These are phyloP conservation scores for Hyla sarda DNA, from an alignment of 2,113 vertebrate genomes.

Conservation along the genomic window DNA sequence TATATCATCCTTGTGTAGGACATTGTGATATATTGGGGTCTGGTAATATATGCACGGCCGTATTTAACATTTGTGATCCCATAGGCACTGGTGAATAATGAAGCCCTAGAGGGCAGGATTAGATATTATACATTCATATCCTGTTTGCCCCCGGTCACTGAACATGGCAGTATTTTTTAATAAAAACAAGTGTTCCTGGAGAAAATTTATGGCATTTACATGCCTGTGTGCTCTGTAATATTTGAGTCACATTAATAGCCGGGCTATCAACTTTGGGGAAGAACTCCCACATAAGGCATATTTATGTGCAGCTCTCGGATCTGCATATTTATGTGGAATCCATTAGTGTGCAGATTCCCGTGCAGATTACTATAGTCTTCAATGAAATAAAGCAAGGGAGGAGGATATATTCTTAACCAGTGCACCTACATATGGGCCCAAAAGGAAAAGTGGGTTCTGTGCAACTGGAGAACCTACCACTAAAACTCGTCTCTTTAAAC, in stretches of 20 bases:
- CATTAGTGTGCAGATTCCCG: background rate
- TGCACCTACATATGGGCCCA: no score
- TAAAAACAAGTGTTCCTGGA: background rate
- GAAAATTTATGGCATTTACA: background rate
- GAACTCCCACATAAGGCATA: conserved; percentile 11
- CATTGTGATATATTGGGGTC: background rate
- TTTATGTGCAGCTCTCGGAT: background rate
- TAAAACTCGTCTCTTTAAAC: no score
- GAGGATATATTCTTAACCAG: background rate
- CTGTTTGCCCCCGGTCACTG: background rate
- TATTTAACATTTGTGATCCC: conserved; percentile 10
- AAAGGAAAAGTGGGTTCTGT: no score
- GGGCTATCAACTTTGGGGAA: conserved; percentile 2
- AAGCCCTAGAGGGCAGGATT: background rate
- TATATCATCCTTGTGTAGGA: background rate
- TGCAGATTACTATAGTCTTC: background rate
- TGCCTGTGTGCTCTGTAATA: conserved; percentile 14
- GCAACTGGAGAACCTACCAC: background rate
- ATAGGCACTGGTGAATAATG: background rate
- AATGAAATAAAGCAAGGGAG: background rate
- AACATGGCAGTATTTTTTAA: background rate
- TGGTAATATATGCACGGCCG: background rate
- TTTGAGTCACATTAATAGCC: conserved; percentile 15
- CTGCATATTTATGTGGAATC: conserved; percentile 3
- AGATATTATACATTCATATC: background rate